These are phyloP conservation scores for Entosphenus tridentatus DNA, from an alignment of 2,113 vertebrate species.

Conservation along the genomic window DNA sequence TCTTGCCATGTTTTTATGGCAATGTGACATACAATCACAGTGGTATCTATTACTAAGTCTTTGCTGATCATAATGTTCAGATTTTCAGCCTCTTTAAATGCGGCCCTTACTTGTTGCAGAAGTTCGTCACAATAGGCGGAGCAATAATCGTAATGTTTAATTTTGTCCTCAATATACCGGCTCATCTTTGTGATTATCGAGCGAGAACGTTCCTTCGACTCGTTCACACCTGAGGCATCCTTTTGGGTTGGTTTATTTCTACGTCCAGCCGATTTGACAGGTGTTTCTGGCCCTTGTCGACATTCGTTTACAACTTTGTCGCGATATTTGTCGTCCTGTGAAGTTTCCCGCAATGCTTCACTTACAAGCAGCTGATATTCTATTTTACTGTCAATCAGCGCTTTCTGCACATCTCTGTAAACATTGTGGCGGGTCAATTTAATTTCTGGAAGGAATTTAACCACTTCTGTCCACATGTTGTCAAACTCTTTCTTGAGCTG, in stretches of 20 bases:
- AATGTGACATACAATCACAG: not conserved
- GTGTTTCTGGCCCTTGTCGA: not conserved
- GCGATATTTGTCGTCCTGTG: not conserved
- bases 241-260: not conserved
- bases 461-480: conserved; percentile 7
- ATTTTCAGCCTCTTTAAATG: not conserved
- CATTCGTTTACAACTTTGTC: not conserved
- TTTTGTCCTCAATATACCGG: not conserved
- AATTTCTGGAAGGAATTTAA: not conserved
- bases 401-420: not conserved
- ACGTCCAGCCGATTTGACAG: no score
- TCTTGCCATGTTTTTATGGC: conserved; percentile 1
- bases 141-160: conserved; percentile 2
- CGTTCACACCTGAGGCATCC: no score
- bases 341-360: not conserved
- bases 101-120: not conserved
- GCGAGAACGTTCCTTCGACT: not conserved
- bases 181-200: not conserved
- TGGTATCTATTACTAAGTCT: conserved; percentile 4
- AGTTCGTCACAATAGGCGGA: conserved; percentile 8
- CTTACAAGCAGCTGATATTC: not conserved
- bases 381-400: not conserved
- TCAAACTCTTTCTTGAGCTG: conserved; percentile 5
- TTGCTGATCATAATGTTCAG: conserved; percentile 1
- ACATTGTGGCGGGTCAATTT: not conserved